Evolutionary conservation across 2,113 vertebrate species (phyloP), one percentile per base, ranked within the genome.

Genomic region (Callorhinus ursinus): DNA sequence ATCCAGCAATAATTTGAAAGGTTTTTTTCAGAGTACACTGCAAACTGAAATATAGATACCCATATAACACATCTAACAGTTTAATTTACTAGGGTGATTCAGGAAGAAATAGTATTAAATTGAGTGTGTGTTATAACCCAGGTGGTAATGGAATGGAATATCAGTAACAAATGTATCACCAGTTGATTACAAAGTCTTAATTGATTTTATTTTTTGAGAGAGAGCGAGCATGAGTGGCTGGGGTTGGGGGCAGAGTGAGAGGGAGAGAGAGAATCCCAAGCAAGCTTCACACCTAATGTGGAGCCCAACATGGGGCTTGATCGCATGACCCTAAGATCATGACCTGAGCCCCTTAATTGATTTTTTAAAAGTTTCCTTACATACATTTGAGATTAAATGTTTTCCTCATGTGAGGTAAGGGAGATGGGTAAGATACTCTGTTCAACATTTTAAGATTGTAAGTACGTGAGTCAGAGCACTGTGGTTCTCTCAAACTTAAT

Each of bases 31-130:
- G 49, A 91, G 10, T 79, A 51, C 3, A 57, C 63, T 46, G 74
- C 55, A 88, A 72, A 80, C 24, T 93, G 33, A 95, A 97, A 36
- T 67, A 39, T 15, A 83, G n/a, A 81, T 4, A 91, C 15, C 19
- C 7, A 72, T 97, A 31, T 93, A 93, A 93, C 49, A 88, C 15
- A 65, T 18, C 12, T 92, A 39, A 31, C 3, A 3, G 3, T 94
- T 96, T 46, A 77, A 82, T 71, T 91, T 94, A 95, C 76, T 55
- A 81, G 81, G 2, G 46, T 90, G 49, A 79, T 82, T 95, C 49
- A 83, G 84, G 31, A 92, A 59, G 26, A 72, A 53, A 24, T 87
- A 81, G 57, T 85, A 89, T 42, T 94, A 82, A 59, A 19, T 51
- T 76, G 71, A 84, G 8, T 95, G 28, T 74, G 22, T 85, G 24